phyloP scores from a whole-genome alignment of 2,888 invertebrate genomes.

The Lepidonotus clava region DNA sequence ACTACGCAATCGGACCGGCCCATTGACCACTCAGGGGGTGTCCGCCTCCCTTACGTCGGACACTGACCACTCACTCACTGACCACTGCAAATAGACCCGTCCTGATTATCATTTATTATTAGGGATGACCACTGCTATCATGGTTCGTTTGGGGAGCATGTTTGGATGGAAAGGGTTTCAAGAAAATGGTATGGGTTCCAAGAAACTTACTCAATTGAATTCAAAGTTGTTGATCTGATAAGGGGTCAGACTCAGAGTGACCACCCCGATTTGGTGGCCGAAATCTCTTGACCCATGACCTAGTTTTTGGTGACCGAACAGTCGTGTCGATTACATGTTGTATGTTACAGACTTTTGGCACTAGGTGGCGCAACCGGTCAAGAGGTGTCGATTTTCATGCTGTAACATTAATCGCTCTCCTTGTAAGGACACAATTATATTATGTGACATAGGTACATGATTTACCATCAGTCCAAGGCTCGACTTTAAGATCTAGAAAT shows the following conservation, averaged over 20 bases:
- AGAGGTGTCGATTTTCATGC: slow-evolving; percentile 11
- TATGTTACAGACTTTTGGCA: background rate
- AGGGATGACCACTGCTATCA: no score
- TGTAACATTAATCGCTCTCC: background rate
- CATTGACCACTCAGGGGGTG: slow-evolving; percentile 29
- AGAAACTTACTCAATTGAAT: no score
- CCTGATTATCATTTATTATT: slow-evolving; percentile 12
- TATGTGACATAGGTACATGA: slow-evolving; percentile 24
- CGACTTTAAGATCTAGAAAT: no score
- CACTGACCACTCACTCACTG: slow-evolving; percentile 22
- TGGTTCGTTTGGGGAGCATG: no score
- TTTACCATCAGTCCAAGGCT: no score
- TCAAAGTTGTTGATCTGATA: no score
- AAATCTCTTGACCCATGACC: slow-evolving; percentile 31
- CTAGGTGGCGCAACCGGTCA: slow-evolving; percentile 1
- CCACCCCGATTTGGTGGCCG: slow-evolving; percentile 31
- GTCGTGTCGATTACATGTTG: background rate
- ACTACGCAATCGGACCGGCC: slow-evolving; percentile 48
- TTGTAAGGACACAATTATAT: slow-evolving; percentile 15
- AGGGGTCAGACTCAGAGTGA: background rate
- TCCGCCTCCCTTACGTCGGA: background rate
- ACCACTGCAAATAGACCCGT: background rate
- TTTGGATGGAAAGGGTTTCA: no score
- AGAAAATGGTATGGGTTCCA: no score
- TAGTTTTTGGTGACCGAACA: background rate